Conservation (phyloP, 2,113 vertebrate species). For the Colossoma macropomum region DNA sequence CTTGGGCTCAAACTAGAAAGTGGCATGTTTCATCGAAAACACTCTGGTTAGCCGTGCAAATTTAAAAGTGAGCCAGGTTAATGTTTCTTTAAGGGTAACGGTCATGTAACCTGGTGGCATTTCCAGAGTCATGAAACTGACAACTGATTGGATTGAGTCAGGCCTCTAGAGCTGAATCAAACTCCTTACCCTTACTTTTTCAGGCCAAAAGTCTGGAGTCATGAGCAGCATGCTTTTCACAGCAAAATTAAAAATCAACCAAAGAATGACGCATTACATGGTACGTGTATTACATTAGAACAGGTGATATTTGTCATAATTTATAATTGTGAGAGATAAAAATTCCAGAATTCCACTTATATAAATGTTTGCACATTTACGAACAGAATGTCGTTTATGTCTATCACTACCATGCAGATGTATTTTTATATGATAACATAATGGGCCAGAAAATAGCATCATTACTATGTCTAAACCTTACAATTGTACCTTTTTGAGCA, state of each 20-base stretch:
- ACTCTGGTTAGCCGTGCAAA: background rate
- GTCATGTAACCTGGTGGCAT: background rate
- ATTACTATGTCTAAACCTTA: too few species aligned
- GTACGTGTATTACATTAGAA: too few species aligned
- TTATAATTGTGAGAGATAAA: too few species aligned
- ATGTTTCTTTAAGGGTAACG: constrained; percentile 19
- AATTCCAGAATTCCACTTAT: too few species aligned
- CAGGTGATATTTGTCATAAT: too few species aligned
- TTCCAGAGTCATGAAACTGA: background rate
- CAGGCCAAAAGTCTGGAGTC: background rate
- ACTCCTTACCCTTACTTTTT: background rate
- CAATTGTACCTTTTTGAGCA: too few species aligned
- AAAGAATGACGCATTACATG: too few species aligned
- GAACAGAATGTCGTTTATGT: too few species aligned
- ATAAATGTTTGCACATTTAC: too few species aligned
- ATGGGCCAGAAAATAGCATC: too few species aligned
- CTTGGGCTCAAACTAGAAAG: constrained; percentile 35
- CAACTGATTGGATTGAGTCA: background rate
- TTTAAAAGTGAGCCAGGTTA: constrained; percentile 24
- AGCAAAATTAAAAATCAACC: background rate
- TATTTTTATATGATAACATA: too few species aligned
- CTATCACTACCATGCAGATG: too few species aligned
- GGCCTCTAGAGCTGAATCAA: background rate
- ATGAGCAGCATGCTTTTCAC: background rate
- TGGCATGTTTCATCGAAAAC: constrained; percentile 15